phyloP scores from a whole-genome alignment of 1,140 invertebrate genomes.

The Patella vulgata region DNA sequence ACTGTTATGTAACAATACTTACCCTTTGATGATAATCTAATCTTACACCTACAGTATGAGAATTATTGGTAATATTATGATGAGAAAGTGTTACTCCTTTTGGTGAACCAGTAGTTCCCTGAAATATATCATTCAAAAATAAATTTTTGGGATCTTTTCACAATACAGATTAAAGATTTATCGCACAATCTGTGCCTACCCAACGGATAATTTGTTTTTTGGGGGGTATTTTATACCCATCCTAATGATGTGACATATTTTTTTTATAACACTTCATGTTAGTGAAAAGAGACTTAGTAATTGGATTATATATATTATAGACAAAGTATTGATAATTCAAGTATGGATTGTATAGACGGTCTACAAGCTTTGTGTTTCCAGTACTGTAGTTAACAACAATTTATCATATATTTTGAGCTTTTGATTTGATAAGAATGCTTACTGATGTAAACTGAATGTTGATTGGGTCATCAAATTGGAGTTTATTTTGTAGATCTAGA shows the following conservation, averaged over 20 bases:
- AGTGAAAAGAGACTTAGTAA: too few relatives aligned
- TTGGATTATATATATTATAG: too few relatives aligned
- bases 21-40: constrained; percentile 70
- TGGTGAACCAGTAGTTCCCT: constrained; percentile 86
- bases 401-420: not conserved
- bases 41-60: constrained; percentile 74
- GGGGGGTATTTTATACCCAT: too few relatives aligned
- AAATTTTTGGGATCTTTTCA: not conserved
- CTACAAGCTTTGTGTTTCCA: too few relatives aligned
- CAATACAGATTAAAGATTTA: not conserved
- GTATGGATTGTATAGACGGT: too few relatives aligned
- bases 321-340: too few relatives aligned
- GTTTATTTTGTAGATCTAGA: constrained; percentile 64
- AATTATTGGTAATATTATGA: constrained; percentile 87
- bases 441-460: constrained; percentile 89
- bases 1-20: constrained; percentile 13
- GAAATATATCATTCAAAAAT: constrained; percentile 44
- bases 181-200: too few relatives aligned
- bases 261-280: too few relatives aligned
- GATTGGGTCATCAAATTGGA: constrained; percentile 76
- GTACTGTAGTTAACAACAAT: not conserved
- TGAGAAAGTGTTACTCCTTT: constrained; percentile 90
- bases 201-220: too few relatives aligned
- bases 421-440: constrained; percentile 22
- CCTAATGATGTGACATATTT: too few relatives aligned